Base-by-base conservation (phyloP, 2,113 vertebrate species). In the Eulemur rufifrons region DNA sequence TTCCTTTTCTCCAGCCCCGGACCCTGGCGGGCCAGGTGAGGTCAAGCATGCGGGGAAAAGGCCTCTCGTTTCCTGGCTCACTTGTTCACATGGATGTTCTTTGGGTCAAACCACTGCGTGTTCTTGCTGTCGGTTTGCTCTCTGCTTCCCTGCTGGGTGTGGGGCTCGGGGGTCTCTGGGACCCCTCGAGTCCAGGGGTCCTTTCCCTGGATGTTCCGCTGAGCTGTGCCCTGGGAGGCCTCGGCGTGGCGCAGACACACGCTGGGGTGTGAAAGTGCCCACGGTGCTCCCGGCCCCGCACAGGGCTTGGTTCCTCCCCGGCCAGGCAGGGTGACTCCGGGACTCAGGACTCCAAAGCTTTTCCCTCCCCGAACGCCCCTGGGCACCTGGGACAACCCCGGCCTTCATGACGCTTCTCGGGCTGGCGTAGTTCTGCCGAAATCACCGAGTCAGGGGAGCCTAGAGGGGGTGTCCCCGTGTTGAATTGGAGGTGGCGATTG, bases 81-180 rank as follows among this genome's bases (percentile, higher is more conserved):
- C 14, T 39, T 0, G 12, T 74, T 37, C n/a, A 42, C 14, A 4
- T 1, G 3, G 21, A 77, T 42, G 39, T 17, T 8, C 20, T 56
- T 21, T 3, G 20, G 29, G 20, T 54, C 66, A 37, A 27, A 56
- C 13, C 15, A 21, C 25, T 7, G 0, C 15, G 34, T 1, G 2
- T 21, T 18, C 54, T 63, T 64, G 68, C 29, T 37, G 9, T 52
- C 27, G 15, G 2, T 25, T 32, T 73, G n/a, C 21, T 61, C 39
- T 95, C 50, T 80, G 25, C 42, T 25, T 85, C 52, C 14, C 11
- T 21, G 27, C 17, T 56, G 56, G 20, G 11, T 20, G 2, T n/a
- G 13, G 32, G 47, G 8, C 18, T 4, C 17, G 83, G 9, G 13
- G 15, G 37, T 93, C 89, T 63, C 47, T 45, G 64, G 82, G 27